Conservation (phyloP, 2,797 vertebrate species). For the Novumbra hubbsi region DNA sequence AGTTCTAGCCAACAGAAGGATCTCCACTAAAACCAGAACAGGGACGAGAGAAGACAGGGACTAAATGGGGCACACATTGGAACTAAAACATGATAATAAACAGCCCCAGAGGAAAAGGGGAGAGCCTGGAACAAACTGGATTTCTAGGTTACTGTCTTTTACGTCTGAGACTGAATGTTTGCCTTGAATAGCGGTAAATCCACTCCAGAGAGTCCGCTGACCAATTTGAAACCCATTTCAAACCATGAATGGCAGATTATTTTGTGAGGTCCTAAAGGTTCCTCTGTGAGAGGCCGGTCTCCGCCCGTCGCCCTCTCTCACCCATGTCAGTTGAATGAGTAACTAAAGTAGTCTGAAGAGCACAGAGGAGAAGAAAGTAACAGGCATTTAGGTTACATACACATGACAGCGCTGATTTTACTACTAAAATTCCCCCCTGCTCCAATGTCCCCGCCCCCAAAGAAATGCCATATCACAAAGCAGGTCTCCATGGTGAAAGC, state of each 20-base stretch:
- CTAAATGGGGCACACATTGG: conserved; percentile 61
- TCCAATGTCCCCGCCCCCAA: conserved; percentile 26
- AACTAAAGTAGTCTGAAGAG: conserved; percentile 54
- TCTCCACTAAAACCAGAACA: conserved; percentile 32
- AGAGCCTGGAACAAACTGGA: conserved; percentile 29
- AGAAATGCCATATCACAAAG: conserved; percentile 58
- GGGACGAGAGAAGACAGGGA: conserved; percentile 48
- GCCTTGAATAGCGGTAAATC: conserved; percentile 52
- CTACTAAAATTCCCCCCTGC: conserved; percentile 42
- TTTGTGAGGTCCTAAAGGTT: conserved; percentile 27
- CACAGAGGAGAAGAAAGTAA: conserved; percentile 54
- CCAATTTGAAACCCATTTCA: conserved; percentile 27
- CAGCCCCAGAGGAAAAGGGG: conserved; percentile 47
- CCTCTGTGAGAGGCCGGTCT: conserved; percentile 28
- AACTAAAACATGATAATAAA: conserved; percentile 37
- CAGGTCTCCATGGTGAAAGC: conserved; percentile 59
- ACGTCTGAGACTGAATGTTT: conserved; percentile 37
- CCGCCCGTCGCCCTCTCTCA: conserved; percentile 41
- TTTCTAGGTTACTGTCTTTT: conserved; percentile 22
- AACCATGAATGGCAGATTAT: conserved; percentile 33
- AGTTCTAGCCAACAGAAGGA: conserved; percentile 10
- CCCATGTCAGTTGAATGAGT: conserved; percentile 58
- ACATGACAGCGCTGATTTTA: conserved; percentile 65
- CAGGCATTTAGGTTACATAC: conserved; percentile 62
- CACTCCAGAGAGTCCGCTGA: conserved; percentile 38